A percentile compares a stretch with the other conserved stretches of the same genome.
Conservation (phyloP, 1,140 invertebrate genomes). For the Drosophila mauritiana region DNA sequence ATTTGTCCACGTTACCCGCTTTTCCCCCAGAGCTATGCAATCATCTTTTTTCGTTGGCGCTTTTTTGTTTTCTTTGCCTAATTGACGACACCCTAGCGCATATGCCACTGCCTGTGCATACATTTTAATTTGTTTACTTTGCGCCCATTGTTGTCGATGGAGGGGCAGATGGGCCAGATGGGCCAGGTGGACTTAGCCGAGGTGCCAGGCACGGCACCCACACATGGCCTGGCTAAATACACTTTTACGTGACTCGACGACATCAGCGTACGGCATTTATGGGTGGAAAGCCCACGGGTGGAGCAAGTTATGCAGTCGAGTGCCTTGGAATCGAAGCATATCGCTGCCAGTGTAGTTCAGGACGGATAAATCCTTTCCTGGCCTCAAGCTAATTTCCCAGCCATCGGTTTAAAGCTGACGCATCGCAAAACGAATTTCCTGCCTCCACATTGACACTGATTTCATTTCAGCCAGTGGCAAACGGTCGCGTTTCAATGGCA, state of each 20-base stretch:
- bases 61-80: constrained; percentile 38
- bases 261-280: constrained; percentile 65
- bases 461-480: constrained; percentile 58
- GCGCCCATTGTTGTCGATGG: constrained; percentile 61
- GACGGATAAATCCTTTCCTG: not conserved
- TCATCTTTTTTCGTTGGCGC: constrained; percentile 40
- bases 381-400: constrained; percentile 59
- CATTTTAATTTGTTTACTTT: constrained; percentile 81
- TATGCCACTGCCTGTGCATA: constrained; percentile 58
- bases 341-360: not conserved
- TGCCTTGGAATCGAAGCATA: constrained; percentile 24
- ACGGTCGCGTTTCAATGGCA: constrained; percentile 61
- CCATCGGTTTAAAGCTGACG: constrained; percentile 17
- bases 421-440: constrained; percentile 62
- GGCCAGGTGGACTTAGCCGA: constrained; percentile 8
- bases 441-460: constrained; percentile 76
- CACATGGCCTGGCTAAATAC: constrained; percentile 61
- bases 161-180: constrained; percentile 2
- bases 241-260: constrained; percentile 75
- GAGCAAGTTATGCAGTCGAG: constrained; percentile 13
- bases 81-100: constrained; percentile 49
- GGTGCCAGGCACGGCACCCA: constrained; percentile 50
- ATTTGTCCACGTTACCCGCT: constrained; percentile 47
- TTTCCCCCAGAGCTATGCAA: constrained; percentile 62
- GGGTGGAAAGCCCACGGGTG: constrained; percentile 10